phyloP scores from a whole-genome alignment of 2,113 vertebrate species.

The Callospermophilus lateralis region DNA sequence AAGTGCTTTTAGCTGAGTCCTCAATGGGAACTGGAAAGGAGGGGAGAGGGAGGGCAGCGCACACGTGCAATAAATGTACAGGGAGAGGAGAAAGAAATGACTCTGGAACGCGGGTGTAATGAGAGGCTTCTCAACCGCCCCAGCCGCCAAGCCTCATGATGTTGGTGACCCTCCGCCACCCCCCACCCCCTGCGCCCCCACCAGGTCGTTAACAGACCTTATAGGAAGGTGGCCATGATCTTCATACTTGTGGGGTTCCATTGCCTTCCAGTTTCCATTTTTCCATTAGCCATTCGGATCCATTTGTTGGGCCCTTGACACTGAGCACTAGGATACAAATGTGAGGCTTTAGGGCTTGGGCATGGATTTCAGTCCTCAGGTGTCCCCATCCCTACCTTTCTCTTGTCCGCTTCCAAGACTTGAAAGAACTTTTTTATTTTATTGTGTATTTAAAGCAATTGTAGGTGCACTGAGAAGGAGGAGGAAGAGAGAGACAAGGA shows the following conservation, averaged over 20 bases:
- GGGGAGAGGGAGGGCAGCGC: no score
- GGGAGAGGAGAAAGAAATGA: not conserved
- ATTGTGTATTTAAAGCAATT: not conserved
- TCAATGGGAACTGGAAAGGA: no score
- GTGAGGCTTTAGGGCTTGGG: not conserved
- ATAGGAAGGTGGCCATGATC: no score
- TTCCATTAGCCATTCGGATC: not conserved
- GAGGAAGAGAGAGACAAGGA: no score
- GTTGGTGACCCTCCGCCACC: not conserved
- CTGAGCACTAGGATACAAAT: not conserved
- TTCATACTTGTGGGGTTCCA: not conserved
- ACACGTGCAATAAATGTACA: no score
- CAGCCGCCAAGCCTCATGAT: not conserved
- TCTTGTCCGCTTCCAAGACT: not conserved
- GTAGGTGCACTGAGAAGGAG: not conserved
- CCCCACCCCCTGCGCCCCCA: no score
- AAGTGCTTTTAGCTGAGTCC: not conserved
- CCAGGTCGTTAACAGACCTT: not conserved
- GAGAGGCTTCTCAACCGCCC: not conserved
- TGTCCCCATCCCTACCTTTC: not conserved
- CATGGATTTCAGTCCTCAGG: not conserved
- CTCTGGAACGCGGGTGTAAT: rapidly evolving
- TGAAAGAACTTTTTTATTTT: not conserved
- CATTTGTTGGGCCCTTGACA: not conserved
- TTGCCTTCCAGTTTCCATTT: not conserved